phyloP scores from a whole-genome alignment of 2,797 vertebrate species.

The Myripristis jacobus region DNA sequence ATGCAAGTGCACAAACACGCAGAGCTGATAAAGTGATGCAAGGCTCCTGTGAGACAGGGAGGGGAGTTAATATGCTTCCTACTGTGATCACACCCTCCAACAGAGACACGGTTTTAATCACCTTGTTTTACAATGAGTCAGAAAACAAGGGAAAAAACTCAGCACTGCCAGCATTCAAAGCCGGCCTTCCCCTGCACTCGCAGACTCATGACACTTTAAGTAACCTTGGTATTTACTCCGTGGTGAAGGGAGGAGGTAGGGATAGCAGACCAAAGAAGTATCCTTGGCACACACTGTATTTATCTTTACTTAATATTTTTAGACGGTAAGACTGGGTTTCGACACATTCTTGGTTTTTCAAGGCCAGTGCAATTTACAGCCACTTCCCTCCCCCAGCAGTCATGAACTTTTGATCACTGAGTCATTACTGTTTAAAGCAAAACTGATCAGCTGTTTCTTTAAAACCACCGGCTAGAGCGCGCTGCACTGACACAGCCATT shows the following conservation, averaged over 20 bases:
- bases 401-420: constrained; percentile 63
- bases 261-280: constrained; percentile 58
- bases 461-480: neutral
- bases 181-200: constrained; percentile 46
- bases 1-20: constrained; percentile 1
- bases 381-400: constrained; percentile 34
- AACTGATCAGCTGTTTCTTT: constrained; percentile 45
- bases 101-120: constrained; percentile 70
- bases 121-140: constrained; percentile 66
- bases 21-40: constrained; percentile 36
- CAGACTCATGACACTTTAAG: constrained; percentile 75
- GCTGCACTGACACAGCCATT: constrained; percentile 6
- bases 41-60: constrained; percentile 30
- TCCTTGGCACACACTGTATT: constrained; percentile 73
- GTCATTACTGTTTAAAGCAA: constrained; percentile 34
- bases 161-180: constrained; percentile 34
- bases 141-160: constrained; percentile 58
- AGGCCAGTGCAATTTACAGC: constrained; percentile 45
- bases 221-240: constrained; percentile 73
- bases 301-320: constrained; percentile 75
- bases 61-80: constrained; percentile 46
- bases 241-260: constrained; percentile 57
- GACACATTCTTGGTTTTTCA: constrained; percentile 70
- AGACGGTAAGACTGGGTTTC: constrained; percentile 56
- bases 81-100: constrained; percentile 51